Evolutionary conservation across 2,888 invertebrate species (phyloP).

Genomic region (Pteria penguin): DNA sequence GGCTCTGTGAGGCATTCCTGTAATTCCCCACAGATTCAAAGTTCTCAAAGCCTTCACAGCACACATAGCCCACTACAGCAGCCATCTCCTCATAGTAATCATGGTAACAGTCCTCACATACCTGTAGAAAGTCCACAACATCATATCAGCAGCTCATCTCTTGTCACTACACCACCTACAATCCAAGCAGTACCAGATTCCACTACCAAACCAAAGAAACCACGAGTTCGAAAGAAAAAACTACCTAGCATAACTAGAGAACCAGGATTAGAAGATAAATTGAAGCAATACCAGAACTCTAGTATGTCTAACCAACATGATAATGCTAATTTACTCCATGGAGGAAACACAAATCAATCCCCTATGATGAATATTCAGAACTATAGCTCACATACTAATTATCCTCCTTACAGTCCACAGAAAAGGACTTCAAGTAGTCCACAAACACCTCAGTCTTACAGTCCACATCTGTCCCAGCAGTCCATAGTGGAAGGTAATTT

Average conservation of each 20-base stretch:
- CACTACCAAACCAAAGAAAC: conserved; percentile 74
- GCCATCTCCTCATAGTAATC: conserved; percentile 57
- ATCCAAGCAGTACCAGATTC: conserved; percentile 77
- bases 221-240: conserved; percentile 65
- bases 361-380: conserved; percentile 17
- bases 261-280: conserved; percentile 17
- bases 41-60: conserved; percentile 45
- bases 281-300: conserved; percentile 14
- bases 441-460: conserved; percentile 39
- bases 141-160: conserved; percentile 60
- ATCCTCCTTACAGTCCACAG: conserved; percentile 29
- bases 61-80: conserved; percentile 62
- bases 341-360: neutral
- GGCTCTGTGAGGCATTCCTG: neutral
- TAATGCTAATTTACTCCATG: neutral
- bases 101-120: conserved; percentile 60
- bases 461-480: conserved; percentile 26
- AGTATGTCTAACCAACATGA: neutral
- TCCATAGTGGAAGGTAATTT: conserved; percentile 15
- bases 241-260: conserved; percentile 13
- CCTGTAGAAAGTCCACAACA: conserved; percentile 62
- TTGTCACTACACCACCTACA: conserved; percentile 61
- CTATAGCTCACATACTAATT: conserved; percentile 11
- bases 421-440: conserved; percentile 44
- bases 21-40: conserved; percentile 4